Conservation (phyloP, 2,113 vertebrate species). For the Nesospiza acunhae region DNA sequence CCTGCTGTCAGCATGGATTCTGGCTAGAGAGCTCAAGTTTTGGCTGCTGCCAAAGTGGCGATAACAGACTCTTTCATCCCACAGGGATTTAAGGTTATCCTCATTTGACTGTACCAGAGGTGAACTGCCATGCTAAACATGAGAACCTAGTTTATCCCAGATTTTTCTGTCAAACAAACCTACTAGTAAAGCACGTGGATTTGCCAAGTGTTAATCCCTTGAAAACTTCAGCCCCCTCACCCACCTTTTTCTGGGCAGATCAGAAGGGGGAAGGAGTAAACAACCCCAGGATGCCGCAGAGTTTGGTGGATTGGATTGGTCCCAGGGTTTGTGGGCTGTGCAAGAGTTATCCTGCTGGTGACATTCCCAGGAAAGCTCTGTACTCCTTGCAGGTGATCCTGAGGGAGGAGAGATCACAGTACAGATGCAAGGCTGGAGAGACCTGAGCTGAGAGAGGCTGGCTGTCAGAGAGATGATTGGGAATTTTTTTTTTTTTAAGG, state of each 20-base stretch:
- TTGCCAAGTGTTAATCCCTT: conserved; percentile 2
- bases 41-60: neutral
- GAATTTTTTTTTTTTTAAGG: neutral
- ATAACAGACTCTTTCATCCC: conserved; percentile 3
- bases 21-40: neutral
- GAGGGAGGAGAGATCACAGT: neutral
- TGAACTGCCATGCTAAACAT: neutral
- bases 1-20: neutral
- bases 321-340: neutral
- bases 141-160: conserved; percentile 46
- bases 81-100: neutral
- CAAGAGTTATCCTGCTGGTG: neutral
- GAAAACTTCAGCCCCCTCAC: neutral
- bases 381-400: neutral
- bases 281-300: neutral
- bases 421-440: neutral
- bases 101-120: neutral
- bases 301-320: neutral
- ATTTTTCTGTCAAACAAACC: neutral
- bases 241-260: neutral
- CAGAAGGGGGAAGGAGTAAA: neutral
- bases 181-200: neutral
- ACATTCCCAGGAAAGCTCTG: neutral
- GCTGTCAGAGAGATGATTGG: neutral
- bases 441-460: neutral